Conservation (phyloP, 2,113 vertebrate species). For the Salvator merianae region DNA sequence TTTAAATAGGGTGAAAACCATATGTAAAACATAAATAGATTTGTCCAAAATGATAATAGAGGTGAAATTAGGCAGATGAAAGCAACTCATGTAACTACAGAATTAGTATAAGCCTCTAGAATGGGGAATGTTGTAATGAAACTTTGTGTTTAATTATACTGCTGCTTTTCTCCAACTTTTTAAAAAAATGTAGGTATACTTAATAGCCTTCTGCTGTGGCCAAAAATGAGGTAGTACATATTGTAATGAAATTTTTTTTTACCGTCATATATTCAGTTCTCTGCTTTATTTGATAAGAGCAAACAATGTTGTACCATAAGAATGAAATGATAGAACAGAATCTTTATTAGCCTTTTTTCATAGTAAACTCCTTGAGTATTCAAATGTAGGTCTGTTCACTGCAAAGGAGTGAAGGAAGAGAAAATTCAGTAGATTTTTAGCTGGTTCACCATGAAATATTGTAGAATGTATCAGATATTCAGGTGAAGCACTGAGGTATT, state of each 20-base stretch:
- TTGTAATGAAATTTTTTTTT: slow-evolving; percentile 27
- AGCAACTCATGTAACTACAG: slow-evolving; percentile 66
- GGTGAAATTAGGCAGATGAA: slow-evolving; percentile 61
- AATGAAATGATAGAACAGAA: background rate
- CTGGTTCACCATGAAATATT: no score
- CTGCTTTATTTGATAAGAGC: slow-evolving; percentile 45
- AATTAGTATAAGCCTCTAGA: slow-evolving; percentile 18
- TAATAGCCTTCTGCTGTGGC: background rate
- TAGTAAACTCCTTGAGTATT: background rate
- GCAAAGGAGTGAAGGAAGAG: no score
- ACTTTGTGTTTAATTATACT: slow-evolving; percentile 75
- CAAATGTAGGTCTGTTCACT: no score
- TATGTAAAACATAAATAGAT: slow-evolving; percentile 35
- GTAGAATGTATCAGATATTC: no score
- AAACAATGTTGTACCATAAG: background rate
- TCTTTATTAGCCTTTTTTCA: background rate
- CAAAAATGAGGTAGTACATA: background rate
- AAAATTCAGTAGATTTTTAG: no score
- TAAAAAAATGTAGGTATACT: slow-evolving; percentile 71
- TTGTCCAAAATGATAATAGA: background rate
- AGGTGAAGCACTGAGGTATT: background rate
- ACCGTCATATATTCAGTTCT: slow-evolving; percentile 50
- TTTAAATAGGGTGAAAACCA: slow-evolving; percentile 40
- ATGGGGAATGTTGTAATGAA: slow-evolving; percentile 74
- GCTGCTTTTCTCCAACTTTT: slow-evolving; percentile 76